A percentile compares a stretch with the other conserved stretches of the same genome.
Conservation (phyloP, 2,113 vertebrate species). For the Bungarus multicinctus region DNA sequence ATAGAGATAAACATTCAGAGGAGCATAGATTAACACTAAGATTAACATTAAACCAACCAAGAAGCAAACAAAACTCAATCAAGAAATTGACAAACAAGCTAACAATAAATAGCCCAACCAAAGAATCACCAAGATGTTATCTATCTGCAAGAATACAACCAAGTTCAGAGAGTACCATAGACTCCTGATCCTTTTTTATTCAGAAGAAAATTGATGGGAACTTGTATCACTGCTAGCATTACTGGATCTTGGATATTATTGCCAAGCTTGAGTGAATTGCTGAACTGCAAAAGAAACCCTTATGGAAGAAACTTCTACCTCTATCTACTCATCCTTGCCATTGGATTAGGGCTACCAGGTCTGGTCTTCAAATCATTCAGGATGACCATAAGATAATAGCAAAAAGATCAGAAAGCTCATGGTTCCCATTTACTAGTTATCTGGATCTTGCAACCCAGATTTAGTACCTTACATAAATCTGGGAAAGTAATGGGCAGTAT, state of each 20-base stretch:
- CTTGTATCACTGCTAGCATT: not conserved
- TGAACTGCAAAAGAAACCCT: not conserved
- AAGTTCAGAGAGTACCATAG: not conserved
- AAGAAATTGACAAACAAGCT: not conserved
- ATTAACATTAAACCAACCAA: not conserved
- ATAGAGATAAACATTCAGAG: not conserved
- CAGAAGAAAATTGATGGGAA: not conserved
- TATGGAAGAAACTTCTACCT: not conserved
- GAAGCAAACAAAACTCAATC: not conserved
- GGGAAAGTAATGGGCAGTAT: not conserved
- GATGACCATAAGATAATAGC: not conserved
- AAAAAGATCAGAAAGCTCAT: not conserved
- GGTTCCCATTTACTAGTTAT: not conserved
- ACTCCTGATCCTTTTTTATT: not conserved
- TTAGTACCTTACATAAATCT: not conserved
- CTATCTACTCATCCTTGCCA: not conserved
- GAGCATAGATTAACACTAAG: not conserved
- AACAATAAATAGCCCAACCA: not conserved
- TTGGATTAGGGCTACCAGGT: not conserved
- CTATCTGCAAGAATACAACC: not conserved
- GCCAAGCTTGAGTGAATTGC: not conserved
- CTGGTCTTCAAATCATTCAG: not conserved
- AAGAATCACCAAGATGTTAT: not conserved
- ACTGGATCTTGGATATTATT: not conserved
- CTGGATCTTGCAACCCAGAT: not conserved